Base-by-base conservation (phyloP, 1,140 invertebrate species). In the Berghia stephanieae region DNA sequence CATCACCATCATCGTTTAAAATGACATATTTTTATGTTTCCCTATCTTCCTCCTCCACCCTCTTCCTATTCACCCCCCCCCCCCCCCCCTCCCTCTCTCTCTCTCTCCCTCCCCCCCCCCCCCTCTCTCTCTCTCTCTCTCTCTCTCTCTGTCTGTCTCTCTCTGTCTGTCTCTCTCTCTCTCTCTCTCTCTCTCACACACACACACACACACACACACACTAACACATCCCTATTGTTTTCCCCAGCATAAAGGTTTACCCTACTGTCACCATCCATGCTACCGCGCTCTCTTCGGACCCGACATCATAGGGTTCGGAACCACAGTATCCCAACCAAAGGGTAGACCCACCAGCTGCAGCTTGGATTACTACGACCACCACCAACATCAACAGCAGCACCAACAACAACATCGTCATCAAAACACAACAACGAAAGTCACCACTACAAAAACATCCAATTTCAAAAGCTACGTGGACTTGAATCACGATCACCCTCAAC, bases 351-450 rank as follows among this genome's bases (percentile, higher is more conserved):
- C 46, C n/a, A 10, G 10, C 46, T 10, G 46, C 46, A n/a, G 46
- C 46, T n/a, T n/a, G 10, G 10, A 10, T n/a, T n/a, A 10, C 46
- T 49, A 10, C 46, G 10, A 10, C 46, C 46, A 10, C n/a, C 46
- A 49, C 10, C n/a, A 10, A n/a, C n/a, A 13, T 13, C 46, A n/a
- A 49, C n/a, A n/a, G 10, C 89, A 95, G 95, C 27, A 95, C 94
- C 42, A 91, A 94, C 86, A 94, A 95, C 34, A 94, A 95, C 89
- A 95, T 94, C 77, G 94, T 95, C 86, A 95, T 94, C 70, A 95
- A 94, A 52, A 40, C 63, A 66, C 2, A 74, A 70, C 1, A 75
- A 73, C 13, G 68, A 74, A 43, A 55, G 69, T 27, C 68, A 76
- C 52, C 74, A 70, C 44, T 67, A 67, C n/a, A 60, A 40, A 27